These are phyloP conservation scores for Philopedon plagiatum DNA, from an alignment of 2,888 invertebrate genomes.

Conservation along the genomic window DNA sequence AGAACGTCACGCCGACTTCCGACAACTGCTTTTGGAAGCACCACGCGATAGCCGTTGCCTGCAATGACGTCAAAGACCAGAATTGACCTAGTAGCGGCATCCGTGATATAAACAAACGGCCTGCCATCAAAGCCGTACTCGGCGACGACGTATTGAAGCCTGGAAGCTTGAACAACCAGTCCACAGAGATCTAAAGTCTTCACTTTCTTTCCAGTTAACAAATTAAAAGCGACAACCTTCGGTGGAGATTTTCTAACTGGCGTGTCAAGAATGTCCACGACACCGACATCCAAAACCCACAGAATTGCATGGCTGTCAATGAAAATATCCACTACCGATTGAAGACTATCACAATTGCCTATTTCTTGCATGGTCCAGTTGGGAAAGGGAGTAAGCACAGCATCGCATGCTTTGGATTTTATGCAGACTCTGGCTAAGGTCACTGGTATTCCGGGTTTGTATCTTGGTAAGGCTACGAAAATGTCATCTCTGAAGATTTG, in stretches of 20 bases:
- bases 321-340: conserved; percentile 79
- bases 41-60: conserved; percentile 72
- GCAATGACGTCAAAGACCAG: conserved; percentile 71
- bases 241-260: conserved; percentile 74
- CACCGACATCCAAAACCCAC: conserved; percentile 75
- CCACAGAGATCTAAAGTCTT: conserved; percentile 73
- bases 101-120: conserved; percentile 69
- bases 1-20: conserved; percentile 70
- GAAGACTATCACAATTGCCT: conserved; percentile 77
- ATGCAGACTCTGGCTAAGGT: conserved; percentile 74
- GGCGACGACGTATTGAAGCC: conserved; percentile 74
- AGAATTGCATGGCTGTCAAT: conserved; percentile 73
- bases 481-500: conserved; percentile 74
- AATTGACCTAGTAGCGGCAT: conserved; percentile 69
- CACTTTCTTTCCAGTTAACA: conserved; percentile 73
- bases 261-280: conserved; percentile 74
- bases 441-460: conserved; percentile 74
- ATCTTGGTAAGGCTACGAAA: conserved; percentile 74
- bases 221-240: conserved; percentile 74
- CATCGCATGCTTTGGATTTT: conserved; percentile 69
- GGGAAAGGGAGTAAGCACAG: conserved; percentile 75
- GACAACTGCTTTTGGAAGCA: conserved; percentile 71
- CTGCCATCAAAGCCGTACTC: conserved; percentile 72
- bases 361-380: conserved; percentile 81
- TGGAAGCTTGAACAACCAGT: conserved; percentile 70